phyloP scores from a whole-genome alignment of 2,797 vertebrate genomes.

The Phalloptychus januarius region DNA sequence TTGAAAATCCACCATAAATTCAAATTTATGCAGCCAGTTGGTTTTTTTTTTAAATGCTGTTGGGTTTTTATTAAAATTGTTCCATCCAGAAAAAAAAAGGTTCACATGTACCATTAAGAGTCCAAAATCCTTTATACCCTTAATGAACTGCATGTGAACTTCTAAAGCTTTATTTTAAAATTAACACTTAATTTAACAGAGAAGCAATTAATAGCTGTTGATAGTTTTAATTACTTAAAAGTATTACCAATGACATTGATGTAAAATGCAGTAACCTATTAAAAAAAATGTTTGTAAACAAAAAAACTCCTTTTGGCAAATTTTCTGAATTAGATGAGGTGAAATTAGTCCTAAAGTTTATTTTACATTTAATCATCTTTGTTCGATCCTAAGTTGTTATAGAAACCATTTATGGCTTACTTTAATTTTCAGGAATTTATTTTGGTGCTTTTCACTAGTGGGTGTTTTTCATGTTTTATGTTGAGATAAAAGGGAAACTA shows the following conservation, averaged over 20 bases:
- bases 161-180: constrained; percentile 5
- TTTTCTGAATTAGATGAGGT: neutral
- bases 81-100: neutral
- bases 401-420: constrained; percentile 27
- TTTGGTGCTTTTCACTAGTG: constrained; percentile 39
- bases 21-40: neutral
- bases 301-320: neutral
- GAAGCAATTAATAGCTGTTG: constrained; percentile 17
- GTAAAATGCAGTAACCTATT: neutral
- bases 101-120: neutral
- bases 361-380: constrained; percentile 44
- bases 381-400: constrained; percentile 29
- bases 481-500: constrained; percentile 82
- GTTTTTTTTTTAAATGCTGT: neutral
- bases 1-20: neutral
- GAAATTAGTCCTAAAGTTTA: neutral
- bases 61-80: neutral
- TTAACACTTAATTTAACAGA: constrained; percentile 11
- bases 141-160: neutral
- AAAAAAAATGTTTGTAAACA: neutral
- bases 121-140: neutral
- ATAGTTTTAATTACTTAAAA: constrained; percentile 14
- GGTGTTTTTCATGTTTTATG: constrained; percentile 66
- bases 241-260: constrained; percentile 27
- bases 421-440: constrained; percentile 17